phyloP scores from a whole-genome alignment of 2,797 vertebrate genomes.

The Dendrocincla fuliginosa region DNA sequence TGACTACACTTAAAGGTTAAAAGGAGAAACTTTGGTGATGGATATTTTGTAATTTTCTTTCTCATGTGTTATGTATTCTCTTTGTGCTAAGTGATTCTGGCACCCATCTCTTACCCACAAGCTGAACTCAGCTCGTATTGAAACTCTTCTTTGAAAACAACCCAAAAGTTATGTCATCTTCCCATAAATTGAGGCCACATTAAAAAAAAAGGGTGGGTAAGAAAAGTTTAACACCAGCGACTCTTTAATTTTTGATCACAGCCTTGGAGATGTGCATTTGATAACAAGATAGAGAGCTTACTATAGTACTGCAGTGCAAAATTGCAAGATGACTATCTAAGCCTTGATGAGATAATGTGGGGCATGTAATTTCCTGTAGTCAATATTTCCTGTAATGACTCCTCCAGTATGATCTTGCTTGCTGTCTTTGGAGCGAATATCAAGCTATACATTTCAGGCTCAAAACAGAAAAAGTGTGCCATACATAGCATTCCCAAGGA shows the following conservation, averaged over 20 bases:
- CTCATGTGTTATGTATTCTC: constrained; percentile 18
- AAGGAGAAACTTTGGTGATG: constrained; percentile 32
- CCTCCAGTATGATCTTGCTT: not conserved
- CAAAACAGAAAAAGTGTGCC: not conserved
- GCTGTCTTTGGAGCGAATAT: not conserved
- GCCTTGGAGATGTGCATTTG: not conserved
- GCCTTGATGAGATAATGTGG: not conserved
- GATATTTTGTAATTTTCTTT: constrained; percentile 62
- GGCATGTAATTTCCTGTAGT: constrained; percentile 17
- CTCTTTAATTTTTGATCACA: not conserved
- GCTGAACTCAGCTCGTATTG: not conserved
- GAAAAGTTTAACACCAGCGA: not conserved
- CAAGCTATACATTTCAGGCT: not conserved
- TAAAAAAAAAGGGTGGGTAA: not conserved
- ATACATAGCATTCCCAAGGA: not conserved
- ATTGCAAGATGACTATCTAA: not conserved
- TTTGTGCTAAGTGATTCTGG: constrained; percentile 10
- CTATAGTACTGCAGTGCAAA: not conserved
- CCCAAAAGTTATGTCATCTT: not conserved
- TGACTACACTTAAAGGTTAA: constrained; percentile 63
- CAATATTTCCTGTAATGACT: constrained; percentile 52
- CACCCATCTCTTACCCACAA: constrained; percentile 13
- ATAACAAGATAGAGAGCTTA: not conserved
- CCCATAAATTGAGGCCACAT: not conserved
- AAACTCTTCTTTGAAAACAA: constrained; percentile 22